Percentiles rank a stretch among this genome's conserved stretches.
These are phyloP conservation scores for Nesoenas mayeri DNA, from an alignment of 2,113 vertebrate species.

Conservation along the genomic window DNA sequence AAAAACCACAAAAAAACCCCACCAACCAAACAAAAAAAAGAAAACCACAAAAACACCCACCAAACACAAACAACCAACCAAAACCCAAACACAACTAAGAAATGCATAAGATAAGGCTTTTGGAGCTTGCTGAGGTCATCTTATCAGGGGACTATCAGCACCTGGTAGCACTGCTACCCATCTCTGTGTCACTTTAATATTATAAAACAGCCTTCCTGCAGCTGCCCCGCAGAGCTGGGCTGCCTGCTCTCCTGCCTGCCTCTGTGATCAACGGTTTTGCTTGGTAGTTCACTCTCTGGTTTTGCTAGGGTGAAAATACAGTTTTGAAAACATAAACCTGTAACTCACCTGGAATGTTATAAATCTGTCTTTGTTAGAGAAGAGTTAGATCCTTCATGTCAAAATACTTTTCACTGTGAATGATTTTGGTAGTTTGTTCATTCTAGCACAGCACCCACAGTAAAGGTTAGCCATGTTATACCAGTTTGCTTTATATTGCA, in stretches of 20 bases:
- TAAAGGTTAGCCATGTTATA: constrained; percentile 71
- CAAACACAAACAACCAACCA: no score
- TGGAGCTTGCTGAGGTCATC: constrained; percentile 23
- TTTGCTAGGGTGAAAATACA: constrained; percentile 44
- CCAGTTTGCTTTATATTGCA: constrained; percentile 65
- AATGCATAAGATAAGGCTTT: neutral
- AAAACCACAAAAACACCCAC: no score
- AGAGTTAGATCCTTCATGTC: constrained; percentile 58
- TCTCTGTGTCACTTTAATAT: constrained; percentile 18
- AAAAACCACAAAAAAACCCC: no score
- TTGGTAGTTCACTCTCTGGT: neutral
- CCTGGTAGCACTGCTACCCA: neutral
- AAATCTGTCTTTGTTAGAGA: constrained; percentile 58
- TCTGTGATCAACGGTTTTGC: neutral
- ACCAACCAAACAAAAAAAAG: no score
- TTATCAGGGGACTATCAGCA: constrained; percentile 30
- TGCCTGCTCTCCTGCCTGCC: neutral
- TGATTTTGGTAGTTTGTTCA: constrained; percentile 50
- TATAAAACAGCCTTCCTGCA: constrained; percentile 10
- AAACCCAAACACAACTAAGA: neutral
- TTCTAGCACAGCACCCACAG: neutral
- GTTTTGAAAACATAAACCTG: constrained; percentile 36
- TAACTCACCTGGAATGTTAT: constrained; percentile 29
- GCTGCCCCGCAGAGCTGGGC: neutral
- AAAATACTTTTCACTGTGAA: constrained; percentile 53